Percentiles rank a stretch among this genome's conserved stretches.
These are phyloP conservation scores for Indicator indicator DNA, from an alignment of 2,113 vertebrate species.

Conservation along the genomic window DNA sequence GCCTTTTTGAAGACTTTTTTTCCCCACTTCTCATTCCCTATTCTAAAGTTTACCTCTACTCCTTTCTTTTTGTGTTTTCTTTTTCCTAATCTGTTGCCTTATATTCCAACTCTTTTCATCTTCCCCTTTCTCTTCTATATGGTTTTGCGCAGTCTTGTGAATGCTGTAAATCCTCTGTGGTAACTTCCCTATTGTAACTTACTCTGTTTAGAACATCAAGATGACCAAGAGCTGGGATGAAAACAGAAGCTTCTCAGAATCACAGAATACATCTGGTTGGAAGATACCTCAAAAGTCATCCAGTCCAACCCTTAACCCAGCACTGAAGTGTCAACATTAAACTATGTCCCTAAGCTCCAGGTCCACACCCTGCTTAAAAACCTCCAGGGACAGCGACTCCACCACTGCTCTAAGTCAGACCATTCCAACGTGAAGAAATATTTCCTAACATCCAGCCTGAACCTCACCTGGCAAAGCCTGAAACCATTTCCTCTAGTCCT, in stretches of 20 bases:
- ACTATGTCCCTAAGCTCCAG: too few species aligned
- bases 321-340: too few species aligned
- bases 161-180: background rate
- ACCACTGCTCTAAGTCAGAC: too few species aligned
- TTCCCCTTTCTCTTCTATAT: background rate
- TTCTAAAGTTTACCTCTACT: background rate
- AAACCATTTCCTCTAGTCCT: too few species aligned
- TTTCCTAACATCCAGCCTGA: too few species aligned
- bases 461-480: too few species aligned
- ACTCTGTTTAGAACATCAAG: background rate
- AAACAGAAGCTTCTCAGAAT: background rate
- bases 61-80: background rate
- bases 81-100: background rate
- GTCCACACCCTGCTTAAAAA: too few species aligned
- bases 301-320: too few species aligned
- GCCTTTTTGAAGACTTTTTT: background rate
- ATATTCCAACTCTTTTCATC: background rate
- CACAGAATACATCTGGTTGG: too few species aligned
- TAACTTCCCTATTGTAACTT: background rate
- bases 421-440: too few species aligned
- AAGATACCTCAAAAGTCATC: too few species aligned
- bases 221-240: background rate
- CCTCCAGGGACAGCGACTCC: too few species aligned
- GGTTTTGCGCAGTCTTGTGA: background rate
- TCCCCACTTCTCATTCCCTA: background rate